These are phyloP conservation scores for Candidula unifasciata DNA, from an alignment of 2,888 invertebrate genomes.

Conservation along the genomic window DNA sequence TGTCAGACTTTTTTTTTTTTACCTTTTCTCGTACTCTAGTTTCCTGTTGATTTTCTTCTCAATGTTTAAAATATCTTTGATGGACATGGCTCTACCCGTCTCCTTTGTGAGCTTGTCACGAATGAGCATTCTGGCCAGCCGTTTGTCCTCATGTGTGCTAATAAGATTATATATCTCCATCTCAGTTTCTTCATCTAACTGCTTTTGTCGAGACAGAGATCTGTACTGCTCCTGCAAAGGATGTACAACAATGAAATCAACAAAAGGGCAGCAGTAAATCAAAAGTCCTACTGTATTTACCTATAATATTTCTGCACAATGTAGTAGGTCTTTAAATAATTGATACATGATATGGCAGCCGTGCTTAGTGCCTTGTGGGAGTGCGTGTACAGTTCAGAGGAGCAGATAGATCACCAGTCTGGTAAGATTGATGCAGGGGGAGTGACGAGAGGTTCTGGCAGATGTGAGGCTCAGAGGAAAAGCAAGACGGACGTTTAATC, in stretches of 20 bases:
- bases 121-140: constrained; percentile 44
- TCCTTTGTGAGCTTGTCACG: constrained; percentile 49
- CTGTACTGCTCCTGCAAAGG: constrained; percentile 37
- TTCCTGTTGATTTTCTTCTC: constrained; percentile 46
- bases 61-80: constrained; percentile 51
- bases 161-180: constrained; percentile 47
- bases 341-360: no score
- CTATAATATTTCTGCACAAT: neutral
- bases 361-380: no score
- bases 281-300: neutral
- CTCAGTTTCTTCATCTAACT: constrained; percentile 51
- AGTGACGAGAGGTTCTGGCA: no score
- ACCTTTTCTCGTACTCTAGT: constrained; percentile 41
- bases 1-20: neutral
- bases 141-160: constrained; percentile 46
- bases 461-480: no score
- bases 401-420: no score
- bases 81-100: constrained; percentile 34
- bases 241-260: neutral
- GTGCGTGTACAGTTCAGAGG: no score
- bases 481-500: no score
- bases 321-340: no score
- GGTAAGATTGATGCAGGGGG: no score
- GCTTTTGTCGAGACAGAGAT: constrained; percentile 41
- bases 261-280: neutral